Percentiles rank a stretch among this genome's conserved stretches.
Conservation (phyloP, 37 sponge, comb jelly and placozoan genomes). For the Mnemiopsis leidyi region DNA sequence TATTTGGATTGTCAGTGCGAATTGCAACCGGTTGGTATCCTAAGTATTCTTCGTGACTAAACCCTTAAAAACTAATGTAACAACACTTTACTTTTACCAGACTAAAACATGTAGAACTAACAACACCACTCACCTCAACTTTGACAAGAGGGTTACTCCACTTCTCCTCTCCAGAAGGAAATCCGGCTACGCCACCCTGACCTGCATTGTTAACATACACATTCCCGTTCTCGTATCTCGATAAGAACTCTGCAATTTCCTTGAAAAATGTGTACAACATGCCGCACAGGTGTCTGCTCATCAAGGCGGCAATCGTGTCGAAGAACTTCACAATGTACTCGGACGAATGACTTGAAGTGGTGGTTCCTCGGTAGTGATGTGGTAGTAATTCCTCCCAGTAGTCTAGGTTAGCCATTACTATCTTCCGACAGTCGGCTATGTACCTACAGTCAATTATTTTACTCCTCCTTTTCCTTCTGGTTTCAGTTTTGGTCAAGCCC, state of each 20-base stretch:
- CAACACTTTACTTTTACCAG: no score
- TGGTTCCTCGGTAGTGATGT: not conserved
- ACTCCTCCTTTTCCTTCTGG: no score
- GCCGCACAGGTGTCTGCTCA: slow-evolving; percentile 52
- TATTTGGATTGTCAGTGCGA: no score
- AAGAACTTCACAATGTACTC: slow-evolving; percentile 22
- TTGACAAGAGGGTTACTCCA: not conserved
- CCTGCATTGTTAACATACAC: not conserved
- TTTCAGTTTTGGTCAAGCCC: no score
- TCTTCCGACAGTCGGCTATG: not conserved
- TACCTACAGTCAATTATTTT: no score
- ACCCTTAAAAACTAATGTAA: no score
- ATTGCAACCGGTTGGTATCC: no score
- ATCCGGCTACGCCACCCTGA: not conserved
- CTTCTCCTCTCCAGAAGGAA: not conserved
- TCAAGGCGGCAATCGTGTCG: not conserved
- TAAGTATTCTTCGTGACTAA: no score
- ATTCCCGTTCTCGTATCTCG: not conserved
- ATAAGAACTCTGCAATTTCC: slow-evolving; percentile 13
- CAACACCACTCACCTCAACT: not conserved
- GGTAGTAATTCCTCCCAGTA: slow-evolving; percentile 13
- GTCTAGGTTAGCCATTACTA: not conserved
- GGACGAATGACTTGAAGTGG: not conserved
- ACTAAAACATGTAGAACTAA: no score
- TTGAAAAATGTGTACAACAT: slow-evolving; percentile 50